Conservation (phyloP, 1,140 invertebrate species). For the Pogonomyrmex barbatus region DNA sequence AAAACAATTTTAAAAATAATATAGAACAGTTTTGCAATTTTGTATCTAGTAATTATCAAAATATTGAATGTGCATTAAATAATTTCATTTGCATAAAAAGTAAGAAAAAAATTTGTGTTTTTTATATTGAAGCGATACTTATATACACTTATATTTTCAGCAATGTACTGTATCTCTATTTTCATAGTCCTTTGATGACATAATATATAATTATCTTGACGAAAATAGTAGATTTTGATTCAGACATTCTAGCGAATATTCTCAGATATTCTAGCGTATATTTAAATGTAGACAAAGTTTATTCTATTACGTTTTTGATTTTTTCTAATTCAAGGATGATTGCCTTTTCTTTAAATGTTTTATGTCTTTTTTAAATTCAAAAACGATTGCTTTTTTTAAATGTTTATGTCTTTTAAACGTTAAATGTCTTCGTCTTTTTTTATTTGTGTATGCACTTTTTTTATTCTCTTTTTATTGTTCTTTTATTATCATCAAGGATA, state of each 20-base stretch:
- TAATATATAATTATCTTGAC: not conserved
- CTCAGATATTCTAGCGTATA: not conserved
- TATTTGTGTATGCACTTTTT: not conserved
- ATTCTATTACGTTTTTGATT: not conserved
- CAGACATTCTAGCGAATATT: not conserved
- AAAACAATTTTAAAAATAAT: not conserved
- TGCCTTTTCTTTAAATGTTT: not conserved
- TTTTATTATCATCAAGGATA: not conserved
- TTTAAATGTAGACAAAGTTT: not conserved
- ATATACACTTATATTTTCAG: too few species aligned
- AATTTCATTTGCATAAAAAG: not conserved
- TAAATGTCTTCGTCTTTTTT: not conserved
- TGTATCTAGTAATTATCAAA: not conserved
- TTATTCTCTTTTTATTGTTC: not conserved
- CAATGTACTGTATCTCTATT: not conserved
- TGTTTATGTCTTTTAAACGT: not conserved
- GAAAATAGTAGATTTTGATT: not conserved
- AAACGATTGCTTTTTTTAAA: not conserved
- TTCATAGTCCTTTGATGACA: not conserved
- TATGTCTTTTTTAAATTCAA: not conserved
- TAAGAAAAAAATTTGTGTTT: not conserved
- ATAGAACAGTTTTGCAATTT: conserved; percentile 2
- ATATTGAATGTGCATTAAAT: not conserved
- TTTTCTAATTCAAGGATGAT: not conserved
- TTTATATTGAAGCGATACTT: not conserved